phyloP scores from a whole-genome alignment of 2,797 vertebrate species.

The Coccyzus lansbergi region DNA sequence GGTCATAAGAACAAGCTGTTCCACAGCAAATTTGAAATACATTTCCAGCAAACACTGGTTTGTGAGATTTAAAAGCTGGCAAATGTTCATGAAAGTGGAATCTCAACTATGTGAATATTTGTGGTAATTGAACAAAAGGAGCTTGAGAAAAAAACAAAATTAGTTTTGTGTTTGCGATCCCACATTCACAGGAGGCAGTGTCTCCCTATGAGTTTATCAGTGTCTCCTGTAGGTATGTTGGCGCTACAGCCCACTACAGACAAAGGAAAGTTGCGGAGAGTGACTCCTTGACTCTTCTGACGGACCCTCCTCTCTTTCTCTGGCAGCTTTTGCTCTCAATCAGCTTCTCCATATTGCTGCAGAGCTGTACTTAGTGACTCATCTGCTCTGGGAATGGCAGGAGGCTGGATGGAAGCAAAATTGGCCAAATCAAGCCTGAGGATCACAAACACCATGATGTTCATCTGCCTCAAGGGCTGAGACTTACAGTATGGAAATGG shows the following conservation, averaged over 20 bases:
- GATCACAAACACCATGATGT: accelerated
- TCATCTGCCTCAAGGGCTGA: not conserved
- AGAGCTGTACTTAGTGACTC: not conserved
- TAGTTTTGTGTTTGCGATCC: not conserved
- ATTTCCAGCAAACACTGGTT: slow-evolving; percentile 17
- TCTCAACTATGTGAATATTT: not conserved
- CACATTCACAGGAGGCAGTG: not conserved
- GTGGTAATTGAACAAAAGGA: not conserved
- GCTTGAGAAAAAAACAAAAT: not conserved
- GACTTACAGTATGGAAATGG: not conserved
- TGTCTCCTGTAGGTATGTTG: not conserved
- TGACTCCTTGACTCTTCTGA: not conserved
- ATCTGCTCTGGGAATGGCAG: not conserved
- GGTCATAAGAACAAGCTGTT: not conserved
- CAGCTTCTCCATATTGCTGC: not conserved
- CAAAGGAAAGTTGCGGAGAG: not conserved
- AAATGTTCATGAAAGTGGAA: not conserved
- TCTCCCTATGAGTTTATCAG: not conserved
- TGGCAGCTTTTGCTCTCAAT: not conserved
- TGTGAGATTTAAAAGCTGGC: slow-evolving; percentile 8
- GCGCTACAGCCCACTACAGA: not conserved
- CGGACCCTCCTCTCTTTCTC: not conserved
- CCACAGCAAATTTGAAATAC: slow-evolving; percentile 19
- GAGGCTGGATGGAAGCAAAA: not conserved
- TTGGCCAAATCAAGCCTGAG: not conserved